phyloP scores from a whole-genome alignment of 2,888 invertebrate species.

The Phragmatobia fuliginosa region DNA sequence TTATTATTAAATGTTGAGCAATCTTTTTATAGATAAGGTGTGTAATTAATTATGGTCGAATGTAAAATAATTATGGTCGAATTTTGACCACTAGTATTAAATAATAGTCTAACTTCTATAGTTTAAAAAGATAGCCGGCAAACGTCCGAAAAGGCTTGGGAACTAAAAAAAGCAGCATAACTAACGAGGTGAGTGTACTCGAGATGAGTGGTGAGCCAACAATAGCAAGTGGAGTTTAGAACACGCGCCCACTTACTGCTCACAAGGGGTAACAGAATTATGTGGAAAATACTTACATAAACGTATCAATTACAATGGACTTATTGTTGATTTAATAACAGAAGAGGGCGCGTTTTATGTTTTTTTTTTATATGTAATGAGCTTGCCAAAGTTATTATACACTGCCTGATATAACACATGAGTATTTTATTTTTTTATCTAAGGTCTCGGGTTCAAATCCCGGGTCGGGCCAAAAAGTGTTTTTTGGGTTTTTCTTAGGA shows the following conservation, averaged over 20 bases:
- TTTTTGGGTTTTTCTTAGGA: too few relatives aligned
- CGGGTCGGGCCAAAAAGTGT: too few relatives aligned
- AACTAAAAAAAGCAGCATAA: slow-evolving; percentile 1
- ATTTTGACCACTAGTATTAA: too few relatives aligned
- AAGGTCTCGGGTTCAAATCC: too few relatives aligned
- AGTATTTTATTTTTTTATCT: too few relatives aligned
- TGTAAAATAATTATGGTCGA: too few relatives aligned
- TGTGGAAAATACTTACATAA: slow-evolving; percentile 14
- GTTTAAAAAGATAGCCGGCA: not conserved
- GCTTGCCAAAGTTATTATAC: too few relatives aligned
- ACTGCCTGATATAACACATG: too few relatives aligned
- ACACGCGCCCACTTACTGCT: slow-evolving; percentile 15
- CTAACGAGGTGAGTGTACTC: slow-evolving; percentile 11
- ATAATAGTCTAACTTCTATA: too few relatives aligned
- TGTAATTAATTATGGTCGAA: too few relatives aligned
- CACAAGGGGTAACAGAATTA: slow-evolving; percentile 9
- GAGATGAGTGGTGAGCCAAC: slow-evolving; percentile 9
- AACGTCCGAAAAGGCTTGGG: slow-evolving; percentile 8
- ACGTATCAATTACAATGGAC: slow-evolving; percentile 19
- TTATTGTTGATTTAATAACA: not conserved
- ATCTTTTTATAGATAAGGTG: too few relatives aligned
- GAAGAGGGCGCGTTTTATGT: not conserved
- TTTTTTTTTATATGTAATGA: not conserved
- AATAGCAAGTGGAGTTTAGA: slow-evolving; percentile 12
- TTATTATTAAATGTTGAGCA: too few relatives aligned